Percentiles rank a stretch among this genome's conserved stretches.
Evolutionary conservation across 2,113 vertebrate genomes (phyloP).

Genomic region (Varanus salvator): DNA sequence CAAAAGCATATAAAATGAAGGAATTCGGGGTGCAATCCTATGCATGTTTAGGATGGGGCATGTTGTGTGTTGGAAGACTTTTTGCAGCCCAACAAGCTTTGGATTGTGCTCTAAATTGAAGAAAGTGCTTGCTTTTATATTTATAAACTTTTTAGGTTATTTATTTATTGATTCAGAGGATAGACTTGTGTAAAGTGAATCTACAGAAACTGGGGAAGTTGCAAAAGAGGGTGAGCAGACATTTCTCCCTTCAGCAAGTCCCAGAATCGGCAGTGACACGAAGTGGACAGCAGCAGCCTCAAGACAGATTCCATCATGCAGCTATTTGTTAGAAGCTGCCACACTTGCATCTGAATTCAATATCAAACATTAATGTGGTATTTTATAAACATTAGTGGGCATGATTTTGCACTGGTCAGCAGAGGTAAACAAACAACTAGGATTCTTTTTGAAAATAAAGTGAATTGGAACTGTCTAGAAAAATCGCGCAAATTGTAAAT

Average conservation of each 20-base stretch:
- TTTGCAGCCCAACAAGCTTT: no score
- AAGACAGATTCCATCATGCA: slow-evolving; percentile 89
- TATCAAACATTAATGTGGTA: slow-evolving; percentile 87
- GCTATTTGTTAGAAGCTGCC: slow-evolving; percentile 90
- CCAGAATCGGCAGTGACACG: slow-evolving; percentile 66
- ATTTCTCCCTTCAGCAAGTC: slow-evolving; percentile 49
- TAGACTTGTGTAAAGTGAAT: slow-evolving; percentile 36
- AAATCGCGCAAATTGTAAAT: slow-evolving; percentile 82
- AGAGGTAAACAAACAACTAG: slow-evolving; percentile 74
- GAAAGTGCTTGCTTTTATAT: background rate
- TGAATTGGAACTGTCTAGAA: slow-evolving; percentile 80
- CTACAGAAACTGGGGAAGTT: slow-evolving; percentile 45
- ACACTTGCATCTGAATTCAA: slow-evolving; percentile 87
- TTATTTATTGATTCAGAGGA: background rate
- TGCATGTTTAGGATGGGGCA: no score
- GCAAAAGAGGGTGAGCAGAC: slow-evolving; percentile 36
- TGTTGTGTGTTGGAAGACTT: no score
- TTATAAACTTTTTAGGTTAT: background rate
- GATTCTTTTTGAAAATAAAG: slow-evolving; percentile 77
- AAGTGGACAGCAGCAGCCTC: slow-evolving; percentile 80
- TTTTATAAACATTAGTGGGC: slow-evolving; percentile 92
- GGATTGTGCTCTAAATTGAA: background rate
- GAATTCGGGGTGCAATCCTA: no score
- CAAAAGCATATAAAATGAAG: background rate
- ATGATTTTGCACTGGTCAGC: slow-evolving; percentile 92